Evolutionary conservation across 2,113 vertebrate species (phyloP).

Genomic region (Maccullochella peelii): DNA sequence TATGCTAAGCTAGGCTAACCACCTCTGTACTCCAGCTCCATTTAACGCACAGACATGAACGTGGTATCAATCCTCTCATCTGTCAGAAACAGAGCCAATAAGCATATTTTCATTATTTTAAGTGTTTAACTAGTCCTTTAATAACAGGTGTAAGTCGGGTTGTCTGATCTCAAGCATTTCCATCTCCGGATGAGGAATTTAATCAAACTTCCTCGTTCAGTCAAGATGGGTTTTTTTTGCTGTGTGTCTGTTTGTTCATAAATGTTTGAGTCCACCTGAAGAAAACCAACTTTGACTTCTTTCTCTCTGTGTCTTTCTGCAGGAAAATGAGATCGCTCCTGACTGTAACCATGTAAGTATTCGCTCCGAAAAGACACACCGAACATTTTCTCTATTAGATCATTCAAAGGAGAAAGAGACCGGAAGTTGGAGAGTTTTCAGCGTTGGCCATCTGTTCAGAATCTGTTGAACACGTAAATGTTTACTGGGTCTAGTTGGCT

Average conservation of each 20-base stretch:
- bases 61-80: too few species aligned
- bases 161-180: neutral
- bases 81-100: too few species aligned
- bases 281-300: neutral
- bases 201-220: neutral
- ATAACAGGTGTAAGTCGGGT: too few species aligned
- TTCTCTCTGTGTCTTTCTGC: slow-evolving; percentile 65
- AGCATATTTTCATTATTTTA: too few species aligned
- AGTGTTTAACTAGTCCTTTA: too few species aligned
- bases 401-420: neutral
- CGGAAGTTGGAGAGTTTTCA: too few species aligned
- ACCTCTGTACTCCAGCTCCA: too few species aligned
- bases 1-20: too few species aligned
- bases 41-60: too few species aligned
- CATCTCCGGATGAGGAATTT: neutral
- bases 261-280: neutral
- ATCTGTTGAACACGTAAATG: too few species aligned
- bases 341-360: slow-evolving; percentile 98
- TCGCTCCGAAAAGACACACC: slow-evolving; percentile 3
- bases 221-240: neutral
- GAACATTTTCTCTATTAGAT: neutral
- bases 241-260: neutral
- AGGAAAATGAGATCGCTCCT: slow-evolving; percentile 92
- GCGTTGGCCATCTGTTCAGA: too few species aligned
- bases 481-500: too few species aligned